phyloP scores from a whole-genome alignment of 1,140 invertebrate species.

The Drosophila ogumai region DNA sequence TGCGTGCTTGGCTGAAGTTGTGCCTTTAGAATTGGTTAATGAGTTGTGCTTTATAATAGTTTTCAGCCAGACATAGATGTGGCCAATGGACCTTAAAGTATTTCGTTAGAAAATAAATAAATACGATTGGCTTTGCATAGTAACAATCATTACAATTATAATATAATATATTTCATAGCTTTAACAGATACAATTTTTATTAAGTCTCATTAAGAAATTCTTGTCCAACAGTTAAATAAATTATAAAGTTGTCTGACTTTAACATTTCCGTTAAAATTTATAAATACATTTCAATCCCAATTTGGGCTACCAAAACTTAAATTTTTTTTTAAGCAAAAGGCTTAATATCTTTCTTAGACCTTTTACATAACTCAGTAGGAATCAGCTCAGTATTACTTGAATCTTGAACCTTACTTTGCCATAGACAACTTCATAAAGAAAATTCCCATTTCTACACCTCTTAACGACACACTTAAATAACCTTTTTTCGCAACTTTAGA shows the following conservation, averaged over 20 bases:
- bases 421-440: slow-evolving; percentile 8
- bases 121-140: neutral
- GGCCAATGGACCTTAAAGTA: neutral
- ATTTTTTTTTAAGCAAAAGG: neutral
- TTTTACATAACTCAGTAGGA: slow-evolving; percentile 7
- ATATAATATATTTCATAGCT: too few relatives aligned
- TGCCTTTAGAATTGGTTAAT: slow-evolving; percentile 28
- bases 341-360: neutral
- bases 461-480: slow-evolving; percentile 19
- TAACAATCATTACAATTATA: too few relatives aligned
- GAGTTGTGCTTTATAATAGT: slow-evolving; percentile 14
- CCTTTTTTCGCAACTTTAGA: slow-evolving; percentile 43
- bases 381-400: neutral
- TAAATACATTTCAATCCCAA: neutral
- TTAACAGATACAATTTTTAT: too few relatives aligned
- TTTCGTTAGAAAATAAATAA: neutral
- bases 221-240: neutral
- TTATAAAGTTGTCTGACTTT: neutral
- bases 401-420: slow-evolving; percentile 1
- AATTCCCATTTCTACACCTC: slow-evolving; percentile 5
- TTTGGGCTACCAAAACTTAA: neutral
- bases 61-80: neutral
- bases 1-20: slow-evolving; percentile 32
- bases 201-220: too few relatives aligned
- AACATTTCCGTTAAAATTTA: neutral